phyloP scores from a whole-genome alignment of 2,888 invertebrate species.

The Escarpia spicata region DNA sequence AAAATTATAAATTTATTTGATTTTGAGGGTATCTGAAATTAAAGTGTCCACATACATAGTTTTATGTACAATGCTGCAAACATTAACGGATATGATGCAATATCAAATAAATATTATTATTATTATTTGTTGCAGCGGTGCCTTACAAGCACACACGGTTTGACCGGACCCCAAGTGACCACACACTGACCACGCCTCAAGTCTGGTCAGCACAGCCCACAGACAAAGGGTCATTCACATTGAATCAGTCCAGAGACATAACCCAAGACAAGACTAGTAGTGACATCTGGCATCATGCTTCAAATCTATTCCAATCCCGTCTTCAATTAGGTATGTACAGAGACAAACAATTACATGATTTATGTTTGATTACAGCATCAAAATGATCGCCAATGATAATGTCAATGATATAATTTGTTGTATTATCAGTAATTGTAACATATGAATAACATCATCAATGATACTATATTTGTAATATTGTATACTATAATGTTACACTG shows the following conservation, averaged over 20 bases:
- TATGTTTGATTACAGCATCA: background rate
- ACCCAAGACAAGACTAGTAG: background rate
- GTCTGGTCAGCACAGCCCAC: background rate
- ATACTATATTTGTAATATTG: too few relatives aligned
- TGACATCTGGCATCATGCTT: background rate
- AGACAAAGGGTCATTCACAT: background rate
- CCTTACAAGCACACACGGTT: background rate
- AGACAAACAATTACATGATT: background rate
- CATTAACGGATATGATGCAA: too few relatives aligned
- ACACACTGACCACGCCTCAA: background rate
- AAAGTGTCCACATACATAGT: too few relatives aligned
- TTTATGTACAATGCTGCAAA: too few relatives aligned
- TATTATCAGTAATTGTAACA: background rate
- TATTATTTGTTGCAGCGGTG: background rate
- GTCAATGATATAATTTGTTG: background rate
- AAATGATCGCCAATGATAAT: background rate
- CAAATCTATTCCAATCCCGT: background rate
- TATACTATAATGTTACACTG: too few relatives aligned
- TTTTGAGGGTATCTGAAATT: too few relatives aligned
- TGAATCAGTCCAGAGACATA: background rate
- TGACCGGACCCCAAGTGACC: background rate
- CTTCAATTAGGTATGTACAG: background rate
- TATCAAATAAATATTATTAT: background rate
- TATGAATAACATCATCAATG: background rate
- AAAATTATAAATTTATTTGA: too few relatives aligned